Conservation (phyloP, 2,797 vertebrate species). For the Ispidina picta region DNA sequence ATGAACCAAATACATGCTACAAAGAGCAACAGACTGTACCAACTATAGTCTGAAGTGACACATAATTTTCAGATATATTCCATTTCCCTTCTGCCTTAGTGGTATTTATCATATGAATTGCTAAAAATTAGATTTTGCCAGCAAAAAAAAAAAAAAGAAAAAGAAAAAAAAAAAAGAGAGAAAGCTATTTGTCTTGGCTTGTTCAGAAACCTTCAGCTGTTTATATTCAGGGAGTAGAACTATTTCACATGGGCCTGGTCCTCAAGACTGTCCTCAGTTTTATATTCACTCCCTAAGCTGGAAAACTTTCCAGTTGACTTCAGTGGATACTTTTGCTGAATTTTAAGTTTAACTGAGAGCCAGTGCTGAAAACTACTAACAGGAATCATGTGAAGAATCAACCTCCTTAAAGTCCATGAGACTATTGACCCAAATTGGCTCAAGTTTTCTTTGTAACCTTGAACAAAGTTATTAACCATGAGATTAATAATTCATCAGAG, state of each 20-base stretch:
- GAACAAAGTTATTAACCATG: background rate
- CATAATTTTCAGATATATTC: background rate
- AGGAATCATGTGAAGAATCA: background rate
- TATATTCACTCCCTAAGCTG: background rate
- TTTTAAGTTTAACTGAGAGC: background rate
- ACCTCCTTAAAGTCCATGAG: background rate
- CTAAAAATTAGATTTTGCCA: slow-evolving; percentile 7
- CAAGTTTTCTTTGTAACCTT: background rate
- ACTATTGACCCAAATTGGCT: background rate
- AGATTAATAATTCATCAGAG: background rate
- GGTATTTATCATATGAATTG: background rate
- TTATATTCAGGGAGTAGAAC: slow-evolving; percentile 6
- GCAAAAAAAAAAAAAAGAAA: background rate
- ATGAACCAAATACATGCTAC: background rate
- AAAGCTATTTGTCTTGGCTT: slow-evolving; percentile 41
- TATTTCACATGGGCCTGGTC: background rate
- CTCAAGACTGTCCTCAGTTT: background rate
- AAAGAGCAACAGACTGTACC: background rate
- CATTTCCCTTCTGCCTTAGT: background rate
- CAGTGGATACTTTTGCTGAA: background rate
- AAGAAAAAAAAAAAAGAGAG: background rate
- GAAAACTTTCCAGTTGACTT: slow-evolving; percentile 9
- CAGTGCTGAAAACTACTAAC: background rate
- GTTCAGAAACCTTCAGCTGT: slow-evolving; percentile 23
- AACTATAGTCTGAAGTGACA: background rate